These are phyloP conservation scores for Lasioglossum malachurum DNA, from an alignment of 2,888 invertebrate genomes.

Conservation along the genomic window DNA sequence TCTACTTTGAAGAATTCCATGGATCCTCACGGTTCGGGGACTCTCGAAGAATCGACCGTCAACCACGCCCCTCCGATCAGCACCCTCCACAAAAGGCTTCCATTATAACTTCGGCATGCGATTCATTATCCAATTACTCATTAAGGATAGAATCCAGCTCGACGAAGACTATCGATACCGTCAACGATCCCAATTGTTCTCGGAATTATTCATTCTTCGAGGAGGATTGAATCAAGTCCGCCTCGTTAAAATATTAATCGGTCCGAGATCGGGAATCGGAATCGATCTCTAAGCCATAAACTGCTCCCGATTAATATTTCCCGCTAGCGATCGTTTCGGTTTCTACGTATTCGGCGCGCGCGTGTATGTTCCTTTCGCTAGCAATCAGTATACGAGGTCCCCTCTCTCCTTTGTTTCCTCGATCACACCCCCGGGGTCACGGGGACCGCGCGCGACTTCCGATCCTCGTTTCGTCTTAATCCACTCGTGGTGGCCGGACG, in stretches of 20 bases:
- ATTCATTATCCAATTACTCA: conserved; percentile 53
- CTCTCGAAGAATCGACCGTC: conserved; percentile 4
- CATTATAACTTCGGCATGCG: conserved; percentile 39
- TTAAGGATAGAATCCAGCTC: conserved; percentile 31
- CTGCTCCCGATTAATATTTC: conserved; percentile 18
- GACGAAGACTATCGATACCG: conserved; percentile 36
- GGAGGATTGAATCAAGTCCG: background rate
- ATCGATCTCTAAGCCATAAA: conserved; percentile 20
- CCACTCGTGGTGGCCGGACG: conserved; percentile 72
- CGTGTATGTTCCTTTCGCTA: conserved; percentile 18
- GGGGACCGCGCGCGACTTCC: conserved; percentile 75
- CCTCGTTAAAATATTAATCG: conserved; percentile 50
- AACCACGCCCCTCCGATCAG: background rate
- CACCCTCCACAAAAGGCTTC: conserved; percentile 21
- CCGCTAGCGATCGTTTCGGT: conserved; percentile 27
- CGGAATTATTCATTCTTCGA: conserved; percentile 23
- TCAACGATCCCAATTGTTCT: background rate
- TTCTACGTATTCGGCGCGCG: background rate
- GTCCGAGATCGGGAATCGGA: conserved; percentile 15
- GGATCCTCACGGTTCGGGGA: conserved; percentile 23
- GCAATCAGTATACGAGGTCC: background rate
- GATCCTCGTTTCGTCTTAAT: conserved; percentile 81
- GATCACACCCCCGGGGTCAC: conserved; percentile 37
- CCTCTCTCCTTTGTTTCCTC: conserved; percentile 58
- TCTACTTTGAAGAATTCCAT: conserved; percentile 53